Conservation (phyloP, 2,797 vertebrate genomes). For the Podarcis lilfordi region DNA sequence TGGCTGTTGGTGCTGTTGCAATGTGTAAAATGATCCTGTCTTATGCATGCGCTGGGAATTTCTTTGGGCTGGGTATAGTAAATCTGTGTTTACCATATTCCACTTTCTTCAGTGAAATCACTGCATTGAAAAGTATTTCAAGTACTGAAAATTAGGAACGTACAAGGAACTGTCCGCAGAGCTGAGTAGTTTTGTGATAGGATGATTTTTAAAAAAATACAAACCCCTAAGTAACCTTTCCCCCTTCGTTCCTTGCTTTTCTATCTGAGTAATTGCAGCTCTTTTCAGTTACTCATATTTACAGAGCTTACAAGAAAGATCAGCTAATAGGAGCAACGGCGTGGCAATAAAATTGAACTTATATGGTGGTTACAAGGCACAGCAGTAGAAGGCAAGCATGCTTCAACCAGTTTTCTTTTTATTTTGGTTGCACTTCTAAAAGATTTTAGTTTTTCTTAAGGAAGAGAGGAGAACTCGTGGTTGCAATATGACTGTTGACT, state of each 20-base stretch:
- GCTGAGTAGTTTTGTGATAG: neutral
- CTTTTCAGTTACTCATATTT: slow-evolving; percentile 27
- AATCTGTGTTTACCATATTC: slow-evolving; percentile 11
- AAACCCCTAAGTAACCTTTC: neutral
- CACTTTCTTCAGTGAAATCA: neutral
- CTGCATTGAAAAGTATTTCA: slow-evolving; percentile 16
- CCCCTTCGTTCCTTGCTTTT: neutral
- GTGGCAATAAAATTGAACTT: neutral
- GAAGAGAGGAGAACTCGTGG: neutral
- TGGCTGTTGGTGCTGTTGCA: neutral
- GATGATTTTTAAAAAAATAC: neutral
- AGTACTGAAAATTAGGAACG: neutral
- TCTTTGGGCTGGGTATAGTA: slow-evolving; percentile 24
- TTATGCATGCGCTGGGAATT: slow-evolving; percentile 17
- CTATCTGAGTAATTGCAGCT: neutral
- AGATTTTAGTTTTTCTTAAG: neutral
- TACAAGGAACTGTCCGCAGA: neutral
- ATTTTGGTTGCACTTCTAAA: slow-evolving; percentile 5
- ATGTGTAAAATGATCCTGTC: neutral
- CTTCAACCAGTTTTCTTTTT: neutral
- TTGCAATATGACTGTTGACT: neutral
- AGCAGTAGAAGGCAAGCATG: neutral
- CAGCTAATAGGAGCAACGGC: neutral
- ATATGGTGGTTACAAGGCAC: neutral
- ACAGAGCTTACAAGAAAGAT: neutral